Evolutionary conservation across 2,888 invertebrate species (phyloP), one percentile per base, ranked within the genome.

Genomic region (Sinodicranocentrus sp.): DNA sequence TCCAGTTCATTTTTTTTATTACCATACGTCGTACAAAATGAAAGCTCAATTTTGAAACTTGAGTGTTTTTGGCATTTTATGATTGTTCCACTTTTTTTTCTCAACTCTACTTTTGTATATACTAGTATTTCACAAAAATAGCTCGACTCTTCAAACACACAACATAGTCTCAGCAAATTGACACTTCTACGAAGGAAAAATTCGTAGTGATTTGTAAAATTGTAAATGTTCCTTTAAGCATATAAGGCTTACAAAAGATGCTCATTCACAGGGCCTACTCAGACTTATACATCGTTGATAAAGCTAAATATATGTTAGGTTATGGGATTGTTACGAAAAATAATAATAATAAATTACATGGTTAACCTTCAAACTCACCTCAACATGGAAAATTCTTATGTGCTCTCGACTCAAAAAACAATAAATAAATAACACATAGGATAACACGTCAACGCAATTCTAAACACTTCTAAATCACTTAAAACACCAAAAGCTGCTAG

Each of bases 1-100:
- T n/a, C n/a, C n/a, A n/a, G n/a, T n/a, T n/a, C n/a, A n/a, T n/a
- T n/a, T n/a, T n/a, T n/a, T n/a, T n/a, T n/a, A n/a, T n/a, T n/a
- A n/a, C n/a, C n/a, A n/a, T n/a, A n/a, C 39, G n/a, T 52, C 10
- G 17, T 57, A 57, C 57, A 63, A 63, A 63, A 54, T 67, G 76
- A 76, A 67, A 67, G 76, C 76, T 76, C 67, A 76, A 76, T 67
- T 76, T 67, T 76, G 65, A 76, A 76, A 54, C 67, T n/a, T 67
- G 6, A 28, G 75, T 73, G 28, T 23, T 25, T 76, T 76, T 76
- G 76, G 76, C 76, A 65, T 67, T 76, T 67, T 67, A 52, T 73
- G 75, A 75, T 75, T 75, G 75, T 75, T 65, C 52, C 3, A 63
- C 26, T 39, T 6, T 48, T 48, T n/a, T 48, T 13, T 39, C 13